phyloP scores from a whole-genome alignment of 2,797 vertebrate genomes.

The Leucoraja ocellata region DNA sequence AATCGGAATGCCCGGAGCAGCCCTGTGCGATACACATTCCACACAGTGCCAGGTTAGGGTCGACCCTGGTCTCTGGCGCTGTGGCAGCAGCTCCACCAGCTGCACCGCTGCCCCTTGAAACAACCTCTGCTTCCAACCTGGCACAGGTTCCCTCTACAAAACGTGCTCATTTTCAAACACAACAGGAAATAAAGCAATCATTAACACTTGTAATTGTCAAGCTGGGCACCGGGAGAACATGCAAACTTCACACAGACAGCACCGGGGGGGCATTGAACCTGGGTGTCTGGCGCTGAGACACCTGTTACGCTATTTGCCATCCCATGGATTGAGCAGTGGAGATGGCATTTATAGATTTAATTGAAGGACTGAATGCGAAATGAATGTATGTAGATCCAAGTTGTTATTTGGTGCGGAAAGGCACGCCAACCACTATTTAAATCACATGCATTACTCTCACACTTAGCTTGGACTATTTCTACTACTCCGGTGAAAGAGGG shows the following conservation, averaged over 20 bases:
- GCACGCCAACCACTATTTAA: neutral
- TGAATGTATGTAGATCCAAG: neutral
- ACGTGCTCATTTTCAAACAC: neutral
- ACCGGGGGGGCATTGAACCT: too few relatives aligned
- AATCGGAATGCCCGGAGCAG: too few relatives aligned
- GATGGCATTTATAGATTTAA: constrained; percentile 10
- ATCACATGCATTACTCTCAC: neutral
- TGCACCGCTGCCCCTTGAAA: too few relatives aligned
- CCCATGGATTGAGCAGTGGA: too few relatives aligned
- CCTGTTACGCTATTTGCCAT: too few relatives aligned
- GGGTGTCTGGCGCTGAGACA: too few relatives aligned
- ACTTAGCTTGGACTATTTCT: neutral
- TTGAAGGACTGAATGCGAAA: neutral
- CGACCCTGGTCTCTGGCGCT: too few relatives aligned
- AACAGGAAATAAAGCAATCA: neutral
- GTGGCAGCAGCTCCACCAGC: too few relatives aligned
- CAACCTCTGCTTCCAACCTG: neutral
- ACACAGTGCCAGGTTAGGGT: too few relatives aligned
- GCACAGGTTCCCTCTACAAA: neutral
- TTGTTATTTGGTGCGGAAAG: neutral
- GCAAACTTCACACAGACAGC: too few relatives aligned
- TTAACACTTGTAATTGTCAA: neutral
- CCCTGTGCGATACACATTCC: too few relatives aligned
- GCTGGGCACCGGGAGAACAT: too few relatives aligned
- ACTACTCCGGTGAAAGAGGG: neutral